Percentiles rank a stretch among this genome's conserved stretches.
Conservation (phyloP, 2,113 vertebrate genomes). For the Lota lota region DNA sequence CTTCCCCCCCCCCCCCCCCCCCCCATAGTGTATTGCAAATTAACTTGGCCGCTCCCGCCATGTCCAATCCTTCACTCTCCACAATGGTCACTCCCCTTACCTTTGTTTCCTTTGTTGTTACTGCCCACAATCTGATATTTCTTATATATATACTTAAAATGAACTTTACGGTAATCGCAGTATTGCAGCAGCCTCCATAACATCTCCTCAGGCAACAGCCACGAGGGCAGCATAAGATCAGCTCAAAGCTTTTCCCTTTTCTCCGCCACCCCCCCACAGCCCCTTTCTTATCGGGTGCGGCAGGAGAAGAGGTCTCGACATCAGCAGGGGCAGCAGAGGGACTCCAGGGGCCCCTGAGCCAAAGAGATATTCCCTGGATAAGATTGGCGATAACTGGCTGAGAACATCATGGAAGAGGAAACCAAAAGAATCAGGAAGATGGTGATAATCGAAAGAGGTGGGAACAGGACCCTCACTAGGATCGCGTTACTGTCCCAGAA, state of each 20-base stretch:
- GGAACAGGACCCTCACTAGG: too few species aligned
- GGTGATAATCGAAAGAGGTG: too few species aligned
- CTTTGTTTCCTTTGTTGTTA: too few species aligned
- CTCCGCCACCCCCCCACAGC: constrained; percentile 7
- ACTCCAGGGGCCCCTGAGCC: background rate
- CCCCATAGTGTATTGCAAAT: too few species aligned
- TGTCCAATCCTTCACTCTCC: too few species aligned
- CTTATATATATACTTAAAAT: too few species aligned
- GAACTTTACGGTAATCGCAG: too few species aligned
- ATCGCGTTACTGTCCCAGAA: too few species aligned
- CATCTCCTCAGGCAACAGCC: constrained; percentile 1
- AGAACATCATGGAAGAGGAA: constrained; percentile 16
- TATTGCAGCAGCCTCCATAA: background rate
- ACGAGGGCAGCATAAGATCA: constrained; percentile 31
- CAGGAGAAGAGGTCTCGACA: constrained; percentile 39
- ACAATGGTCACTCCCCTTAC: too few species aligned
- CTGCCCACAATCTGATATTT: too few species aligned
- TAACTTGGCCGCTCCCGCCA: too few species aligned
- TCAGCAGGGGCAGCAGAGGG: constrained; percentile 27
- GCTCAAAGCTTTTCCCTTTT: constrained; percentile 27
- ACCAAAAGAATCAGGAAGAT: constrained; percentile 11
- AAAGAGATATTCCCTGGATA: constrained; percentile 29
- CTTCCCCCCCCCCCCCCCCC: too few species aligned
- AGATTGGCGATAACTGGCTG: constrained; percentile 4
- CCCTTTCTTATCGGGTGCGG: constrained; percentile 45